Percentiles rank a stretch among this genome's conserved stretches.
phyloP scores from a whole-genome alignment of 2,113 vertebrate genomes.

The Chloebia gouldiae region DNA sequence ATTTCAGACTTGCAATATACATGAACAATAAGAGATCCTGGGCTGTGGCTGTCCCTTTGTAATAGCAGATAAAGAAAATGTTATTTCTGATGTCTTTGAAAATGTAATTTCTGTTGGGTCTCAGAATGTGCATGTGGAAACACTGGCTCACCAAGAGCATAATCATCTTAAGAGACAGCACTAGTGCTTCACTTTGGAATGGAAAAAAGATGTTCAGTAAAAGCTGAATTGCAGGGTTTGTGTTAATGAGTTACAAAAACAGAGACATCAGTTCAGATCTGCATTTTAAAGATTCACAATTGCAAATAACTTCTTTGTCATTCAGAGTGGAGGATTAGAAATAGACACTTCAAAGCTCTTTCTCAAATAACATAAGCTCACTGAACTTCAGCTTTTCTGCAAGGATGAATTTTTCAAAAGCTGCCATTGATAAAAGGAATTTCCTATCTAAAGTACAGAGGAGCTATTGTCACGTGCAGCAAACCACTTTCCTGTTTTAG shows the following conservation, averaged over 20 bases:
- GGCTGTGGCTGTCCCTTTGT: not conserved
- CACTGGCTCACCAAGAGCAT: not conserved
- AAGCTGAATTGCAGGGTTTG: not conserved
- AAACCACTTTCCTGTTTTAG: constrained; percentile 24
- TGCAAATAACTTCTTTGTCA: constrained; percentile 8
- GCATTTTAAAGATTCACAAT: not conserved
- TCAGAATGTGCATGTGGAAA: not conserved
- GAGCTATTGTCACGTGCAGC: not conserved
- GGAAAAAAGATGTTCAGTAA: not conserved
- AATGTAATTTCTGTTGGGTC: not conserved
- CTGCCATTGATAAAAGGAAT: not conserved
- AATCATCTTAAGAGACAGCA: not conserved
- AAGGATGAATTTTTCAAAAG: not conserved
- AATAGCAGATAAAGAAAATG: not conserved
- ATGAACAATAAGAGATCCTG: not conserved
- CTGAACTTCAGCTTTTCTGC: not conserved
- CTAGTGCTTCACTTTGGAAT: not conserved
- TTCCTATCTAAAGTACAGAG: not conserved
- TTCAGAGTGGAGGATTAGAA: not conserved
- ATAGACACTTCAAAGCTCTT: constrained; percentile 8
- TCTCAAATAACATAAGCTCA: not conserved
- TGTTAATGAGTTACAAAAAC: not conserved
- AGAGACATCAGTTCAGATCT: not conserved
- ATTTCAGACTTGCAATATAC: not conserved
- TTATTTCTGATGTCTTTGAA: not conserved